Conservation (phyloP, 64 coral and sea anemone genomes). For the Acropora yongei region DNA sequence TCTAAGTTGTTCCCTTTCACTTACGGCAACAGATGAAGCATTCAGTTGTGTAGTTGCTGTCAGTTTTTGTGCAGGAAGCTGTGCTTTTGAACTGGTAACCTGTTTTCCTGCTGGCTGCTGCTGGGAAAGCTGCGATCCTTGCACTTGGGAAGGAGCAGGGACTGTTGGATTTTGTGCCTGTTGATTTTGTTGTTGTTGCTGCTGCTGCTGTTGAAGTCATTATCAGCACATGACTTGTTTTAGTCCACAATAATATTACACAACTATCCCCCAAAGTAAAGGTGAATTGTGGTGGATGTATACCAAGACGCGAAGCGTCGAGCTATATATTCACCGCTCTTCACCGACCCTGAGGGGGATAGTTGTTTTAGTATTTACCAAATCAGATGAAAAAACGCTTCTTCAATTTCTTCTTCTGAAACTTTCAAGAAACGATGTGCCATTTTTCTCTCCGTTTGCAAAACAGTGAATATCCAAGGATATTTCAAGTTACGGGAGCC, state of each 20-base stretch:
- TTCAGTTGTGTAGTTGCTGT: conserved; percentile 60
- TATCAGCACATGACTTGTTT: background rate
- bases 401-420: no score
- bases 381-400: no score
- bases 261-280: no score
- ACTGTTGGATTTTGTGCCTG: conserved; percentile 67
- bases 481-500: no score
- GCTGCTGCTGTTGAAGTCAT: conserved; percentile 16
- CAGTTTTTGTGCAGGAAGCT: conserved; percentile 66
- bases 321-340: no score
- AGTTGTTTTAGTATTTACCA: no score
- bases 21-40: conserved; percentile 51
- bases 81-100: background rate
- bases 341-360: no score
- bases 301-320: no score
- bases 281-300: no score
- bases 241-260: background rate
- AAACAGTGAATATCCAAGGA: no score
- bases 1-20: background rate
- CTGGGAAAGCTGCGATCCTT: conserved; percentile 23
- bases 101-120: conserved; percentile 53
- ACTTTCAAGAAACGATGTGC: no score
- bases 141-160: conserved; percentile 45
- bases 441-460: no score
- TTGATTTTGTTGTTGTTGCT: conserved; percentile 61